A percentile compares a stretch with the other conserved stretches of the same genome.
Conservation (phyloP, 1,140 invertebrate species). For the Eubasilissa regina region DNA sequence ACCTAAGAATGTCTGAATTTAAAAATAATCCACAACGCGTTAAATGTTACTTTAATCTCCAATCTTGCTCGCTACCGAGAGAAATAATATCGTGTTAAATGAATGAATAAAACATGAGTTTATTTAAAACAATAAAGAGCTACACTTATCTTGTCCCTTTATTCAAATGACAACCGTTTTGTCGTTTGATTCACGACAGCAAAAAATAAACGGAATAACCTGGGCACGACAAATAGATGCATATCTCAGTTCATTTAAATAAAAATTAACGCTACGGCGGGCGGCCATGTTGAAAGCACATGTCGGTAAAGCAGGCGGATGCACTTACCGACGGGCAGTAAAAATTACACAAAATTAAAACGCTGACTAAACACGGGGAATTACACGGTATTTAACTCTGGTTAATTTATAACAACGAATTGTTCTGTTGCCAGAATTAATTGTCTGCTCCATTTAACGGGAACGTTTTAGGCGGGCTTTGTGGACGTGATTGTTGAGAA, state of each 20-base stretch:
- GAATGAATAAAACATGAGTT: slow-evolving; percentile 43
- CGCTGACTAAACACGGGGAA: slow-evolving; percentile 49
- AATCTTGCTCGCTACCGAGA: slow-evolving; percentile 21
- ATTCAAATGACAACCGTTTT: slow-evolving; percentile 48
- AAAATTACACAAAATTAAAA: slow-evolving; percentile 47
- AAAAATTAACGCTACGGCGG: slow-evolving; percentile 56
- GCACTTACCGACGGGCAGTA: slow-evolving; percentile 38
- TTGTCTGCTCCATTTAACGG: slow-evolving; percentile 48
- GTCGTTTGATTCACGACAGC: slow-evolving; percentile 45
- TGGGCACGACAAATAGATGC: slow-evolving; percentile 39
- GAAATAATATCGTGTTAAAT: slow-evolving; percentile 45
- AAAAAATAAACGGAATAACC: slow-evolving; percentile 46
- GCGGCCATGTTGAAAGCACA: slow-evolving; percentile 44
- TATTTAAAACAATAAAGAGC: slow-evolving; percentile 43
- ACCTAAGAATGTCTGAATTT: slow-evolving; percentile 14
- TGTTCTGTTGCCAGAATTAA: slow-evolving; percentile 51
- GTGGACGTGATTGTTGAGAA: slow-evolving; percentile 21
- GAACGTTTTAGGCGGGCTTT: slow-evolving; percentile 6
- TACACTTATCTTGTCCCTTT: slow-evolving; percentile 39
- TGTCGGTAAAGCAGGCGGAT: slow-evolving; percentile 44
- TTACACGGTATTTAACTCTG: slow-evolving; percentile 59
- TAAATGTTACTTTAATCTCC: slow-evolving; percentile 12
- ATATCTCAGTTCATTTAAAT: slow-evolving; percentile 58
- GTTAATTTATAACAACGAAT: slow-evolving; percentile 54
- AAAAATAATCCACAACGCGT: slow-evolving; percentile 16